These are phyloP conservation scores for Prionailurus viverrinus DNA, from an alignment of 2,113 vertebrate species.

Conservation along the genomic window DNA sequence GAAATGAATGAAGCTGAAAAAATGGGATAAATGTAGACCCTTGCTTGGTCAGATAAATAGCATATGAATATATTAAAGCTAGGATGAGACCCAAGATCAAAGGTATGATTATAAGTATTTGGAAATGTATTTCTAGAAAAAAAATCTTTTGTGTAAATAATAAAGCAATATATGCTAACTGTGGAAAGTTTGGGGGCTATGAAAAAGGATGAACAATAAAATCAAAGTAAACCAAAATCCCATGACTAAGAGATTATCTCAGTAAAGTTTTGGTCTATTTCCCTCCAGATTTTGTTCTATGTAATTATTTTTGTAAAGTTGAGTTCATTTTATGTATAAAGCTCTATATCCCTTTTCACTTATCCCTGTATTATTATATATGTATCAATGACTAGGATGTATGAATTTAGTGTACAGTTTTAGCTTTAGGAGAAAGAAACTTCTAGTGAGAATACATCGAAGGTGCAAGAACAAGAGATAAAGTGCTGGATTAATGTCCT, in stretches of 20 bases:
- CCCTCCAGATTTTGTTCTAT: neutral
- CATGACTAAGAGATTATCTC: neutral
- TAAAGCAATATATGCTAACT: neutral
- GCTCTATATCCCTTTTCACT: neutral
- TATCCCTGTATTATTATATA: neutral
- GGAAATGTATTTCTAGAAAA: neutral
- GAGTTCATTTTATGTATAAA: neutral
- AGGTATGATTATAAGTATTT: neutral
- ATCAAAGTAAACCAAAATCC: neutral
- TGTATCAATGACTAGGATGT: neutral
- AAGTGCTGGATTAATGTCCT: neutral
- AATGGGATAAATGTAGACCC: neutral
- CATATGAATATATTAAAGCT: slow-evolving; percentile 1
- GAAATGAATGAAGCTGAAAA: neutral
- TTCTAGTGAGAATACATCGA: neutral
- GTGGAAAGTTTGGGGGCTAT: neutral
- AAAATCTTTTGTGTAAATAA: neutral
- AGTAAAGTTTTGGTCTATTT: neutral
- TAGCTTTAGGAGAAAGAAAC: neutral
- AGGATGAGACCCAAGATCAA: neutral
- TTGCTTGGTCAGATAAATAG: neutral
- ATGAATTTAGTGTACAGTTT: neutral
- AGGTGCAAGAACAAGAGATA: neutral
- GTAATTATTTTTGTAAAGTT: neutral
- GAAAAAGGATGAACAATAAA: slow-evolving; percentile 5